Evolutionary conservation across 2,888 invertebrate species (phyloP).

Genomic region (Synergus laeviventris): DNA sequence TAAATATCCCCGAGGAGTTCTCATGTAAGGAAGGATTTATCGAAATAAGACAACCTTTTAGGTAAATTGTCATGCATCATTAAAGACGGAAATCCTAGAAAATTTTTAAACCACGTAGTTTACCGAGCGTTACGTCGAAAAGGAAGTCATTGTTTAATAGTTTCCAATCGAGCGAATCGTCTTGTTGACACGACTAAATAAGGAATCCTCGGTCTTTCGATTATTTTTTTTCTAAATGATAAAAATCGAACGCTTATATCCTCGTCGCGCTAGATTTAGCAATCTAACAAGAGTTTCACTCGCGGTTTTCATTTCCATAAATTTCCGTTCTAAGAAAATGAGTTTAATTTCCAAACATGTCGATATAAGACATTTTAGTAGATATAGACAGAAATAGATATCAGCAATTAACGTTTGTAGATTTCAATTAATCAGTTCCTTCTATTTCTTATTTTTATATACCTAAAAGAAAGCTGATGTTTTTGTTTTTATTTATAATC

Average conservation of each 20-base stretch:
- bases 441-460: neutral
- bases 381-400: neutral
- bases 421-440: neutral
- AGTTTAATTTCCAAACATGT: slow-evolving; percentile 22
- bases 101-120: slow-evolving; percentile 31
- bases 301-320: slow-evolving; percentile 39
- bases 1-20: neutral
- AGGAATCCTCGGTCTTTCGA: slow-evolving; percentile 25
- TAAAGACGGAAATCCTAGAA: slow-evolving; percentile 25
- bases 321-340: slow-evolving; percentile 3
- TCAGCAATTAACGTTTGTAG: neutral
- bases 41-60: neutral
- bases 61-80: slow-evolving; percentile 16
- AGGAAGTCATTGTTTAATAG: slow-evolving; percentile 39
- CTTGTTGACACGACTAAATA: slow-evolving; percentile 47
- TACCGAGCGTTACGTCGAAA: slow-evolving; percentile 17
- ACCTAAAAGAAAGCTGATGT: neutral
- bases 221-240: slow-evolving; percentile 37
- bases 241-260: slow-evolving; percentile 42
- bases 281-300: slow-evolving; percentile 54
- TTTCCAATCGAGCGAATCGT: slow-evolving; percentile 53
- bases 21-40: neutral
- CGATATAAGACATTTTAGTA: no score
- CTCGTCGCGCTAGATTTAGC: slow-evolving; percentile 59
- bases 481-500: neutral